Evolutionary conservation across 2,888 invertebrate genomes (phyloP).

Genomic region (Eupithecia centaureata): DNA sequence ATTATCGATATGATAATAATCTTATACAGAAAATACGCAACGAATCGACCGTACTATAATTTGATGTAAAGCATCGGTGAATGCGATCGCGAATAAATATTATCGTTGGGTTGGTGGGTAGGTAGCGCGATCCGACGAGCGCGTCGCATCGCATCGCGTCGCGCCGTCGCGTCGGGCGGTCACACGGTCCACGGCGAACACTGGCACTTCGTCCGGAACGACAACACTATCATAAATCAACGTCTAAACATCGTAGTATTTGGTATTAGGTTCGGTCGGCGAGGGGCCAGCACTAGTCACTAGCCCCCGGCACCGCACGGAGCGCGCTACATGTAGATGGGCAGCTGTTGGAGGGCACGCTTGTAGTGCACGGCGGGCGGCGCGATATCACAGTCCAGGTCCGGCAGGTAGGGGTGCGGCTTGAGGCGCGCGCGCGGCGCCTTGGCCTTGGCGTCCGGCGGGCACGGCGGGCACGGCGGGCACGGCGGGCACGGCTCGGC

Average conservation of each 20-base stretch:
- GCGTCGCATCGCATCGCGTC: constrained; percentile 33
- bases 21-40: constrained; percentile 81
- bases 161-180: constrained; percentile 31
- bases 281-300: constrained; percentile 65
- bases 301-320: constrained; percentile 56
- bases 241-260: constrained; percentile 78
- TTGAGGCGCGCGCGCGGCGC: constrained; percentile 59
- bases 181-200: constrained; percentile 47
- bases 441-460: constrained; percentile 54
- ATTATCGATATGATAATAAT: constrained; percentile 81
- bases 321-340: constrained; percentile 78
- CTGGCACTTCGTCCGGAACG: constrained; percentile 64
- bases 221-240: constrained; percentile 71
- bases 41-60: constrained; percentile 78
- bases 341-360: constrained; percentile 81
- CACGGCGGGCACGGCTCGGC: too few species aligned
- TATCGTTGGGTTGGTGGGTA: constrained; percentile 75
- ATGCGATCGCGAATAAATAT: constrained; percentile 79
- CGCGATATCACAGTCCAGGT: constrained; percentile 77
- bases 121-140: constrained; percentile 31
- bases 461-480: constrained; percentile 57
- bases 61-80: constrained; percentile 76
- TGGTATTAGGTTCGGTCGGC: constrained; percentile 71
- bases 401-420: constrained; percentile 67
- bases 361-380: constrained; percentile 72